These are phyloP conservation scores for Cettia cetti DNA, from an alignment of 2,113 vertebrate genomes.

Conservation along the genomic window DNA sequence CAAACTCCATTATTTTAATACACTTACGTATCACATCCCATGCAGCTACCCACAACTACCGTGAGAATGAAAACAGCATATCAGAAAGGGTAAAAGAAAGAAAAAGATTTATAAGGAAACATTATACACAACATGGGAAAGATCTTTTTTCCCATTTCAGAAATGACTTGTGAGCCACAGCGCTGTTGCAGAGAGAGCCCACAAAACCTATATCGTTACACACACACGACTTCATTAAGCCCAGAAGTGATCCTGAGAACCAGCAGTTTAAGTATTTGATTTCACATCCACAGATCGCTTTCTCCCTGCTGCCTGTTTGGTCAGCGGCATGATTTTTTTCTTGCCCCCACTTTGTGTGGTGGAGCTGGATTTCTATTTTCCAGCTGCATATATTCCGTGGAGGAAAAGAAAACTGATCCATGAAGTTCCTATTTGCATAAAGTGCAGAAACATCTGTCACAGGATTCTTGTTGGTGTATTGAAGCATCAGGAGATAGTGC, in stretches of 20 bases:
- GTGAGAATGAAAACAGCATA: background rate
- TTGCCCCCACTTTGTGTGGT: background rate
- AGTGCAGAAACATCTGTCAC: constrained; percentile 68
- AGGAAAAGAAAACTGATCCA: constrained; percentile 70
- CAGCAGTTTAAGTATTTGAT: background rate
- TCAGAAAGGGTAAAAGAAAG: background rate
- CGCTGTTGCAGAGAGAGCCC: background rate
- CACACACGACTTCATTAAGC: rapidly evolving
- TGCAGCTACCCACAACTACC: background rate
- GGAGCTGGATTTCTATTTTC: constrained; percentile 66
- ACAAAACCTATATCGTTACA: rapidly evolving
- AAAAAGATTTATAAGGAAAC: background rate
- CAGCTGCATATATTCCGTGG: constrained; percentile 64
- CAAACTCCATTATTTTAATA: background rate
- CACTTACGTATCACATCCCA: background rate
- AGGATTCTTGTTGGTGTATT: constrained; percentile 26
- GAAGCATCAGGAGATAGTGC: constrained; percentile 28
- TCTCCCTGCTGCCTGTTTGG: background rate
- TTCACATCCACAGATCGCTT: background rate
- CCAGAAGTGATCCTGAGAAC: background rate
- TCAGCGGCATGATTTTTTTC: background rate
- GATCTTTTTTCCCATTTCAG: background rate
- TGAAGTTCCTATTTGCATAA: constrained; percentile 74
- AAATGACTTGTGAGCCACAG: background rate
- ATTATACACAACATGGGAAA: background rate